Percentiles rank a stretch among this genome's conserved stretches.
These are phyloP conservation scores for Pionites leucogaster DNA, from an alignment of 2,113 vertebrate species.

Conservation along the genomic window DNA sequence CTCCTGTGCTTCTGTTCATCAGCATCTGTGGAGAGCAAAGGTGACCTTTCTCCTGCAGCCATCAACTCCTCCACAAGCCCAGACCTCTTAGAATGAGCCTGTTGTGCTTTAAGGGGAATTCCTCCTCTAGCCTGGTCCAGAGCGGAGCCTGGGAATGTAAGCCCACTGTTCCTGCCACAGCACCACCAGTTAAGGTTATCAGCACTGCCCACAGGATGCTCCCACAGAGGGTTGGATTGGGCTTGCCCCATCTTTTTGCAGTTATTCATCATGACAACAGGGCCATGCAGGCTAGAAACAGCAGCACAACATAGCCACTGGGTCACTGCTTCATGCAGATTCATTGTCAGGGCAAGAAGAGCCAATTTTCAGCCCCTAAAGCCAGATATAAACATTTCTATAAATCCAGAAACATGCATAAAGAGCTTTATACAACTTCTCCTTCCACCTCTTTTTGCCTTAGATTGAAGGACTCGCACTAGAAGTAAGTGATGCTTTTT, in stretches of 20 bases:
- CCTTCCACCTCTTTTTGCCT: not conserved
- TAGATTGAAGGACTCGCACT: not conserved
- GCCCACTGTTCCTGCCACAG: fast-evolving
- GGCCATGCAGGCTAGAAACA: fast-evolving
- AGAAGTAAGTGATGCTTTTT: not conserved
- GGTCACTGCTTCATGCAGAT: fast-evolving
- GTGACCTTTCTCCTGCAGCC: not conserved
- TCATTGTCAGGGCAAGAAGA: not conserved
- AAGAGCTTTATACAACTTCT: not conserved
- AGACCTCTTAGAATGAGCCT: not conserved
- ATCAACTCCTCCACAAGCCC: not conserved
- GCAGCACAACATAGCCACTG: fast-evolving
- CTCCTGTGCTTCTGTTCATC: not conserved
- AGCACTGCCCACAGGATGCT: fast-evolving
- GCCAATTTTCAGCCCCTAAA: not conserved
- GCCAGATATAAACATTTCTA: not conserved
- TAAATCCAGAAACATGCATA: not conserved
- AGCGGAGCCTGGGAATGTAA: not conserved
- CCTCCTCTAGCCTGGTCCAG: not conserved
- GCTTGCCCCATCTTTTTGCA: not conserved
- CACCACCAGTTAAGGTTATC: fast-evolving
- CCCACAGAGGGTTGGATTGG: fast-evolving
- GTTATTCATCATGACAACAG: fast-evolving
- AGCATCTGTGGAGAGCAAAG: fast-evolving
- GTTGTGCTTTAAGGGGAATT: not conserved